Evolutionary conservation across 2,888 invertebrate species (phyloP), one percentile per base, ranked within the genome.

Genomic region (Polydrusus pterygomalis): DNA sequence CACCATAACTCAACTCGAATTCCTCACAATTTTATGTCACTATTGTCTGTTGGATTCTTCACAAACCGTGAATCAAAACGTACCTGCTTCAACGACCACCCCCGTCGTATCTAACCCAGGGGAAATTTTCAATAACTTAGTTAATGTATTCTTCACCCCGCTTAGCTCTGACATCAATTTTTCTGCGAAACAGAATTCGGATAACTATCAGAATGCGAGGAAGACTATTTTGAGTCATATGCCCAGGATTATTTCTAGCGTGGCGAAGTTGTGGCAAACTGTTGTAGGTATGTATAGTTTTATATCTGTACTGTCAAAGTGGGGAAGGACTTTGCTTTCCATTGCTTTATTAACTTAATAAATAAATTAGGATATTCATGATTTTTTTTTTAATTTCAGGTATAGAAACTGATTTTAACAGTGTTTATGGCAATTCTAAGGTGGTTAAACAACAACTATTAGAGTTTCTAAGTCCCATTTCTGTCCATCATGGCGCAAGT

Each of bases 391-490:
- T 25, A 25, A 34, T 34, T 34, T 7, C 34, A 77, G 77, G 73
- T 62, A 58, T 77, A 43, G 77, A 77, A 54, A 63, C 80, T 77
- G 90, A 90, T 77, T 90, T 90, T 81, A 89, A 89, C 79, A 88
- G 89, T 13, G 89, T 91, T 7, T 89, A 90, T 70, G 92, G 92
- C 34, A 91, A 89, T 83, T 89, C 91, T 5, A 90, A 94, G 85
- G 89, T 93, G 79, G 93, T 96, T 11, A 92, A 94, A 78, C 93
- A 95, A 81, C 93, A 95, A 81, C 89, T 97, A 62, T 87, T 96
- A 81, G 95, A 95, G 84, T 93, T 96, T 80, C 87, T 97, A 5
- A 95, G 95, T 82, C 96, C 96, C 0, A 92, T 97, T 64, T 94
- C 95, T 8, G 91, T 94, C 70, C 94, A 95, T 84, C 95, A 96